Conservation (phyloP, 2,888 invertebrate species). For the Eupithecia pulchellata region DNA sequence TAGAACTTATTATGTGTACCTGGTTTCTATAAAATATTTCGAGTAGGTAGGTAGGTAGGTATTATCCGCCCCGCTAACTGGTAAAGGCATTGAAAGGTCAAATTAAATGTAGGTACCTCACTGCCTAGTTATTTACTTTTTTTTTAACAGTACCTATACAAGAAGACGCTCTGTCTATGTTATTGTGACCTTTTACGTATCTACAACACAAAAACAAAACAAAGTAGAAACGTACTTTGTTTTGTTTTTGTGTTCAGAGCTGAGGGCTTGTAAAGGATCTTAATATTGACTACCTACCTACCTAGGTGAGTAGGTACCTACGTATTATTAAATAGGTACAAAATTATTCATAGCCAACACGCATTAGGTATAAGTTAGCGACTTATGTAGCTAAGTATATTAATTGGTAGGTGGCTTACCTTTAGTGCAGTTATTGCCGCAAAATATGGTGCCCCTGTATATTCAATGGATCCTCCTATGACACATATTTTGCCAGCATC, state of each 20-base stretch:
- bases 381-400: too few relatives aligned
- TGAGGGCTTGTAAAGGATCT: too few relatives aligned
- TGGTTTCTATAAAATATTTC: neutral
- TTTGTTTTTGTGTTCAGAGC: too few relatives aligned
- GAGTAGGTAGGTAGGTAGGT: neutral
- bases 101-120: neutral
- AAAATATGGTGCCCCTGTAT: constrained; percentile 98
- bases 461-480: constrained; percentile 96
- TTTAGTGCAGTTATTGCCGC: constrained; percentile 95
- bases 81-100: neutral
- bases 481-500: constrained; percentile 95
- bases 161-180: too few relatives aligned
- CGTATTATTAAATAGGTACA: too few relatives aligned
- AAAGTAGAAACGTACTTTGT: too few relatives aligned
- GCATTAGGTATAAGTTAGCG: too few relatives aligned
- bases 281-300: too few relatives aligned
- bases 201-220: neutral
- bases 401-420: constrained; percentile 56
- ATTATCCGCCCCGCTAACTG: neutral
- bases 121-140: neutral
- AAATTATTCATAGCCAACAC: too few relatives aligned
- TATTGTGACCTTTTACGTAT: neutral
- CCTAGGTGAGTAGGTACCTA: neutral
- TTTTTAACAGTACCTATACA: too few relatives aligned
- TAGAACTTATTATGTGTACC: too few relatives aligned